Evolutionary conservation across 2,888 invertebrate species (phyloP), one percentile per base, ranked within the genome.

Genomic region (Lagria hirta): DNA sequence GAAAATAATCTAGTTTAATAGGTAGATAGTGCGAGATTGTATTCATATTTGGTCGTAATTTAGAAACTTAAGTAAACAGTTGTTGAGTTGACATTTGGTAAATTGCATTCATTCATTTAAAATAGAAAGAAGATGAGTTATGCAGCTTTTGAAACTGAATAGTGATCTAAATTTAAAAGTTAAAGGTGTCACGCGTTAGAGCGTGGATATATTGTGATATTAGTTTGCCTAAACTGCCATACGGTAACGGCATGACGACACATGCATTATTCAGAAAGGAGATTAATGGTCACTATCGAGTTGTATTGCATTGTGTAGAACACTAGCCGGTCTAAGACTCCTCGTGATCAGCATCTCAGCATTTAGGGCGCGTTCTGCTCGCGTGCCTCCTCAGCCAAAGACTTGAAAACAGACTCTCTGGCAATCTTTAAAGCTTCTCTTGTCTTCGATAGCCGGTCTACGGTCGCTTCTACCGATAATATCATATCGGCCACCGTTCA

Each of bases 401-500:
- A 29, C 21, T 30, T 27, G 14, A 23, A n/a, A n/a, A 18, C 34
- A 35, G 24, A 34, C 21, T 28, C 8, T 40, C 27, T 30, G 34
- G 33, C 32, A 33, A 29, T 44, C 44, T 43, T 47, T 36, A 29
- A 34, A 35, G 52, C 45, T 36, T 52, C 48, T 51, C 46, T 40
- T 28, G 38, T 43, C 30, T 49, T 34, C 30, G 36, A 27, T 30
- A 43, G 43, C 36, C 49, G 51, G 58, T 58, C 58, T 56, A 52
- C 56, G 52, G 54, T 56, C 51, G 54, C 52, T 48, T 56, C 57
- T 47, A 51, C 55, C 58, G 66, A 65, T 64, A 63, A 64, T 64
- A 67, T 66, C 64, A 65, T 67, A 66, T 66, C 65, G 66, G 61
- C 62, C 64, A 64, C 60, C 57, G 65, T 64, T 63, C 64, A 65